Percentiles rank a stretch among this genome's conserved stretches.
phyloP scores from a whole-genome alignment of 2,113 vertebrate genomes.

The Lophius piscatorius region DNA sequence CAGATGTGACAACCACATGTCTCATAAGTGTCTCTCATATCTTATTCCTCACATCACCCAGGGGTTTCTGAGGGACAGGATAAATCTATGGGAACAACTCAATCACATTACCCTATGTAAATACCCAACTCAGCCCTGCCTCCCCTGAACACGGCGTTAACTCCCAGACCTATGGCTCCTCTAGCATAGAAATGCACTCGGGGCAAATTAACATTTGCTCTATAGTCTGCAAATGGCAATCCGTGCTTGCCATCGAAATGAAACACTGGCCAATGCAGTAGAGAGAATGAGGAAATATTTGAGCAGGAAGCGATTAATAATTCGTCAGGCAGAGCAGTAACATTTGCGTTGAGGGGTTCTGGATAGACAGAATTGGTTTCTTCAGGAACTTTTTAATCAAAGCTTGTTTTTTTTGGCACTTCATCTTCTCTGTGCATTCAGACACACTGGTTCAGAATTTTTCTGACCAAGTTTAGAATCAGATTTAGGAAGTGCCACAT shows the following conservation, averaged over 20 bases:
- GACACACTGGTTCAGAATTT: constrained; percentile 17
- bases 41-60: constrained; percentile 35
- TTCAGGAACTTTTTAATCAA: constrained; percentile 52
- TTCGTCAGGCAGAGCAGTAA: constrained; percentile 71
- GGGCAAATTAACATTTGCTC: constrained; percentile 83
- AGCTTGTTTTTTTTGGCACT: constrained; percentile 42
- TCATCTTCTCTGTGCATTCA: constrained; percentile 24
- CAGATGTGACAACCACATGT: constrained; percentile 31
- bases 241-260: constrained; percentile 76
- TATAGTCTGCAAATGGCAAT: constrained; percentile 80
- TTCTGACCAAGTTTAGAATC: constrained; percentile 31
- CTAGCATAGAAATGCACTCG: constrained; percentile 61
- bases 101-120: constrained; percentile 83
- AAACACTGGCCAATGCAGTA: constrained; percentile 56
- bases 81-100: constrained; percentile 77
- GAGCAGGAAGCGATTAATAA: constrained; percentile 69
- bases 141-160: constrained; percentile 59
- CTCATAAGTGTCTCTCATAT: constrained; percentile 15
- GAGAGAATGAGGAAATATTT: constrained; percentile 70
- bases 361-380: constrained; percentile 59
- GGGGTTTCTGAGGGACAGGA: constrained; percentile 52
- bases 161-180: constrained; percentile 61
- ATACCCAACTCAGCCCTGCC: constrained; percentile 66
- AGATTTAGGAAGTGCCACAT: no score
- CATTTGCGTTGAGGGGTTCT: constrained; percentile 74